phyloP scores from a whole-genome alignment of 2,888 invertebrate genomes.

The Saturnia pavonia region DNA sequence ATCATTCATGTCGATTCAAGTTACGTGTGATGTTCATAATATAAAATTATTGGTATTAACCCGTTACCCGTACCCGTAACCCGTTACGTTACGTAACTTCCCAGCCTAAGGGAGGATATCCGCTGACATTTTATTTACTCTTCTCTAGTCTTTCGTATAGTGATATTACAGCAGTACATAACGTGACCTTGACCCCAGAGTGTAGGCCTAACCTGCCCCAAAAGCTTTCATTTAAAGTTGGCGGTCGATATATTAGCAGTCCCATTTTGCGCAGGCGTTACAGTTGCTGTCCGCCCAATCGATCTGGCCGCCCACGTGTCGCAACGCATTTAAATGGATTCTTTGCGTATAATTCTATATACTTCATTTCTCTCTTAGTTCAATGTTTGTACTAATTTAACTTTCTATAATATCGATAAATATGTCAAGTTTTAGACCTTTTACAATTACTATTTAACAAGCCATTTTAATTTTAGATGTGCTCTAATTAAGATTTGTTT shows the following conservation, averaged over 20 bases:
- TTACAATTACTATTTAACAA: not conserved
- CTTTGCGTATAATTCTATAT: conserved; percentile 60
- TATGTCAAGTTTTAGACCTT: not conserved
- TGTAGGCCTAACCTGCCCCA: conserved; percentile 82
- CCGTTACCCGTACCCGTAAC: no score
- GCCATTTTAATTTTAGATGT: not conserved
- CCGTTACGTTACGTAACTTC: no score
- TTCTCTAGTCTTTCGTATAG: conserved; percentile 14
- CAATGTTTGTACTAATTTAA: not conserved
- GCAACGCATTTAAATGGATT: conserved; percentile 79
- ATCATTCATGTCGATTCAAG: not conserved
- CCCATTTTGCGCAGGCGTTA: conserved; percentile 72
- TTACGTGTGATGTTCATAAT: not conserved
- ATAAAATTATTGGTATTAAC: not conserved
- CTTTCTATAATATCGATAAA: not conserved
- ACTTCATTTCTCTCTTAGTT: conserved; percentile 27
- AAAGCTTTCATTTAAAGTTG: conserved; percentile 73
- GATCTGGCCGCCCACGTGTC: conserved; percentile 79
- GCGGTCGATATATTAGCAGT: conserved; percentile 73
- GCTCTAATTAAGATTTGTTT: no score
- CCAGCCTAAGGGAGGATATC: not conserved
- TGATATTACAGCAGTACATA: conserved; percentile 47
- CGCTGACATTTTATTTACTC: not conserved
- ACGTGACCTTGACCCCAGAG: conserved; percentile 80
- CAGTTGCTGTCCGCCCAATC: conserved; percentile 59